phyloP scores from a whole-genome alignment of 2,113 vertebrate genomes.

The Aegotheles bennettii region DNA sequence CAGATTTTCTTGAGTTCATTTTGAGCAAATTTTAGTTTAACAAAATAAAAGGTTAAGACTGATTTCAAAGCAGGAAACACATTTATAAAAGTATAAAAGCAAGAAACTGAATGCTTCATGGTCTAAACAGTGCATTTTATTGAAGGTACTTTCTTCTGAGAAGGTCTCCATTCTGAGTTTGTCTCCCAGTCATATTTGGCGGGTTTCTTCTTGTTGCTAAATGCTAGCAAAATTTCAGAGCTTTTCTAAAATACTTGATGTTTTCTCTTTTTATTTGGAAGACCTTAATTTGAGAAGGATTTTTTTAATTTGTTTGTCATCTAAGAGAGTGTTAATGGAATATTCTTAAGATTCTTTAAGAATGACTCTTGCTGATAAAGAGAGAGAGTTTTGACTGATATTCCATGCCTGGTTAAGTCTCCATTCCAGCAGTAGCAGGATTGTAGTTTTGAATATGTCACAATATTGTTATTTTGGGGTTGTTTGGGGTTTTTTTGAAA shows the following conservation, averaged over 20 bases:
- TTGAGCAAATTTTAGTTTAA: not conserved
- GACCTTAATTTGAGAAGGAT: not conserved
- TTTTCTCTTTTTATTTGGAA: not conserved
- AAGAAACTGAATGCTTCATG: not conserved
- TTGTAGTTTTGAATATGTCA: not conserved
- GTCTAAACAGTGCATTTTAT: not conserved
- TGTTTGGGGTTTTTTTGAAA: not conserved
- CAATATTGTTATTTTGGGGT: not conserved
- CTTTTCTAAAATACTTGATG: not conserved
- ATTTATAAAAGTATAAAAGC: not conserved
- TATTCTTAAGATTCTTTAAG: not conserved
- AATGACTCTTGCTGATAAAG: not conserved
- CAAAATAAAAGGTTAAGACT: not conserved
- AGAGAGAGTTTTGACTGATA: not conserved
- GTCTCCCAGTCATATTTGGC: not conserved
- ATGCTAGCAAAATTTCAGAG: not conserved
- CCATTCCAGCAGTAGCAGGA: not conserved
- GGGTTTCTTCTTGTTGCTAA: not conserved
- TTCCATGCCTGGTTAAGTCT: not conserved
- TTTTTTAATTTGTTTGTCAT: not conserved
- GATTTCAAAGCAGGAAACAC: not conserved
- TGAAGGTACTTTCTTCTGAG: not conserved
- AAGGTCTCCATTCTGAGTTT: not conserved
- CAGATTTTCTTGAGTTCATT: not conserved
- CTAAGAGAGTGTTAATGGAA: not conserved